These are phyloP conservation scores for Catalaphyllia jardinei DNA, from an alignment of 64 coral and sea anemone species.

Conservation along the genomic window DNA sequence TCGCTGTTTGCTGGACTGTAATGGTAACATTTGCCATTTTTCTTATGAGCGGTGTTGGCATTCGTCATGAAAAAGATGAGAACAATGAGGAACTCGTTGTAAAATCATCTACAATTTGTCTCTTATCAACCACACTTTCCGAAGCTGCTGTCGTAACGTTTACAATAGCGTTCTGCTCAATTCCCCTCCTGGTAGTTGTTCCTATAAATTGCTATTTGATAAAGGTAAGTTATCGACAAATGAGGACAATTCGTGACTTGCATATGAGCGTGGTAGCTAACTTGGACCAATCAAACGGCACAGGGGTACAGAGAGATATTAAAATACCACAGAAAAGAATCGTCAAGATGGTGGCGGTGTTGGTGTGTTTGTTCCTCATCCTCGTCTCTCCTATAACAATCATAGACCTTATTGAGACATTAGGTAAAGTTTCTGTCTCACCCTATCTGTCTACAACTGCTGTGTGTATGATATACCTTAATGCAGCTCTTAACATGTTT, in stretches of 20 bases:
- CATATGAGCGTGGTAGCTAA: background rate
- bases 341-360: slow-evolving; percentile 41
- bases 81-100: background rate
- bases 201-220: slow-evolving; percentile 62
- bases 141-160: slow-evolving; percentile 21
- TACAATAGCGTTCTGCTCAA: slow-evolving; percentile 15
- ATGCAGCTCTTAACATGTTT: slow-evolving; percentile 57
- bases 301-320: background rate
- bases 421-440: slow-evolving; percentile 14
- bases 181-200: slow-evolving; percentile 55
- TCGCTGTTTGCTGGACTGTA: slow-evolving; percentile 4
- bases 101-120: slow-evolving; percentile 37
- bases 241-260: slow-evolving; percentile 35
- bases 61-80: background rate
- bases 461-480: slow-evolving; percentile 64
- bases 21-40: slow-evolving; percentile 18
- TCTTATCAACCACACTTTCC: slow-evolving; percentile 36
- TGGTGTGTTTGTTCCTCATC: slow-evolving; percentile 40
- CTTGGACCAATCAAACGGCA: background rate
- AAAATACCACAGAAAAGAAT: slow-evolving; percentile 23
- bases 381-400: slow-evolving; percentile 64
- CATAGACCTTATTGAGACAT: slow-evolving; percentile 60
- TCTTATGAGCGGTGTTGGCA: slow-evolving; percentile 35
- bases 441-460: background rate
- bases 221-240: slow-evolving; percentile 49